phyloP scores from a whole-genome alignment of 2,888 invertebrate genomes.

The Acanthosepion pharaonis region DNA sequence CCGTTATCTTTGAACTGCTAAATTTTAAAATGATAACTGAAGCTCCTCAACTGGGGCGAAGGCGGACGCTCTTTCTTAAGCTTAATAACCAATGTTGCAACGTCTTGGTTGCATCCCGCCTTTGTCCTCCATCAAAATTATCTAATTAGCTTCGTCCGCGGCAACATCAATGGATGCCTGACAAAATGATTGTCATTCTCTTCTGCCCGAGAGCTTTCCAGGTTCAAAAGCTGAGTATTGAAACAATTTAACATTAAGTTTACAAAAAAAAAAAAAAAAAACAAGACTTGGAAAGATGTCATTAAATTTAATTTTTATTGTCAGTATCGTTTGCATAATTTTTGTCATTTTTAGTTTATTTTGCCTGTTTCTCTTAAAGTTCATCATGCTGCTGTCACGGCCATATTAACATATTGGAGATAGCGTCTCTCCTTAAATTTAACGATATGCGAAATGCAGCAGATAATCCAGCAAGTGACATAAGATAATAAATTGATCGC shows the following conservation, averaged over 20 bases:
- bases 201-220: not conserved
- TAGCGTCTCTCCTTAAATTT: not conserved
- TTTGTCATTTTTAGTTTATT: not conserved
- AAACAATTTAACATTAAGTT: not conserved
- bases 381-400: not conserved
- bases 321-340: not conserved
- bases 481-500: not conserved
- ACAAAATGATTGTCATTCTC: not conserved
- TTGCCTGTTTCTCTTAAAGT: not conserved
- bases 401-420: not conserved
- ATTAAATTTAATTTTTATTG: not conserved
- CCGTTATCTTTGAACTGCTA: not conserved
- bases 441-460: not conserved
- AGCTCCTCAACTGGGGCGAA: not conserved
- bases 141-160: not conserved
- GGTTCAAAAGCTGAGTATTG: not conserved
- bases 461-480: not conserved
- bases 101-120: not conserved
- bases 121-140: not conserved
- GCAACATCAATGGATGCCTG: not conserved
- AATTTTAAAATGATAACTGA: not conserved
- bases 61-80: not conserved
- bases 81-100: not conserved
- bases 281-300: not conserved
- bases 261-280: not conserved